Evolutionary conservation across 2,113 vertebrate genomes (phyloP), one percentile per base, ranked within the genome.

Genomic region (Oncorhynchus clarkii): DNA sequence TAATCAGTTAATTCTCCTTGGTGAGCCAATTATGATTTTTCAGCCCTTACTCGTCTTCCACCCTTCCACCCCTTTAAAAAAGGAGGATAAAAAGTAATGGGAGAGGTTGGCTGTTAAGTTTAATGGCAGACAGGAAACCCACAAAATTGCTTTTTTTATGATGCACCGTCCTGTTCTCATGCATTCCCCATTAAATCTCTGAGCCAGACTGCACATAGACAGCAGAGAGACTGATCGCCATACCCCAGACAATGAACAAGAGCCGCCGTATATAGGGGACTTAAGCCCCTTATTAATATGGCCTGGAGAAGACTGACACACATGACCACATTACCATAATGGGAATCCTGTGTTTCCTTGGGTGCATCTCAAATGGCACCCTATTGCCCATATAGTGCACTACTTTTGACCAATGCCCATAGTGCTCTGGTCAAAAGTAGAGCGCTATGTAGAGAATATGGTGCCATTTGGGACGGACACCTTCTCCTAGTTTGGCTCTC

Each of bases 131-230:
- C 87, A 85, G 85, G 85, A 85, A 90, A 87, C 82, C 86, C 88
- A 84, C 81, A 68, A 83, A 90, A 89, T 88, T 87, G 80, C 81
- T 88, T 86, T 90, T 91, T 93, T 91, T 91, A 92, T 91, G 91
- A 92, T 90, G 85, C 75, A 79, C 81, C 16, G 51, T 14, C 51
- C 77, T 85, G 74, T 84, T 89, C 82, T 85, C 75, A 59, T 90
- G 88, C 82, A 79, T 82, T 80, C 82, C 82, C 90, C 70, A 87
- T 92, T 91, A 93, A 92, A 85, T 82, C 84, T 29, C 67, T 80
- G 82, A n/a, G 79, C 80, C 76, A 82, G 83, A 80, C 78, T 73
- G 77, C 84, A 70, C 24, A 49, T 76, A 27, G 82, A 86, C 76
- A 81, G 84, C 84, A 59, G 79, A 73, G 67, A 73, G 71, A 79